phyloP scores from a whole-genome alignment of 2,888 invertebrate genomes.

The Seira sanloemensis region DNA sequence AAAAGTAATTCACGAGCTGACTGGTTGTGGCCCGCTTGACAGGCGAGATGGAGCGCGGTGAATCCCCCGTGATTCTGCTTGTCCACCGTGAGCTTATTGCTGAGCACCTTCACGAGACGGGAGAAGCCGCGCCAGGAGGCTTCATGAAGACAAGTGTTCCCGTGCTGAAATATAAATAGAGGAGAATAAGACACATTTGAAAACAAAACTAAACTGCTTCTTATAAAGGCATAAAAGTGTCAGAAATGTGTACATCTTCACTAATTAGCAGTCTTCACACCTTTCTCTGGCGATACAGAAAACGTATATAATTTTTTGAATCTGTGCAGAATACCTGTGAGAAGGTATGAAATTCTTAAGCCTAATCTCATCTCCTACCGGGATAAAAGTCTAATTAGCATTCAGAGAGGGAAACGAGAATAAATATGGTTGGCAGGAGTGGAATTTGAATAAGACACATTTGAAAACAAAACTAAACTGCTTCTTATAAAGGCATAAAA shows the following conservation, averaged over 20 bases:
- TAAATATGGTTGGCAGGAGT: neutral
- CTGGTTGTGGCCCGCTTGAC: slow-evolving; percentile 98
- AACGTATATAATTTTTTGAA: too few species aligned
- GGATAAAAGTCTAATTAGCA: neutral
- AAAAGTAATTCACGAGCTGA: slow-evolving; percentile 91
- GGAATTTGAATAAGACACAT: too few species aligned
- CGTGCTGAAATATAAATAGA: slow-evolving; percentile 83
- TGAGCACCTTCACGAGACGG: slow-evolving; percentile 85
- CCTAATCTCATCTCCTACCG: neutral
- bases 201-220: too few species aligned
- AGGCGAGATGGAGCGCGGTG: slow-evolving; percentile 94
- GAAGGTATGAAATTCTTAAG: too few species aligned
- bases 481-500: too few species aligned
- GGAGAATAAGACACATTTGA: too few species aligned
- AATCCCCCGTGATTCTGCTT: slow-evolving; percentile 90
- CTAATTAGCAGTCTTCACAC: slow-evolving; percentile 56
- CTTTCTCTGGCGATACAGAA: too few species aligned
- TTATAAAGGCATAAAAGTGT: slow-evolving; percentile 48
- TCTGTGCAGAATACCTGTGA: too few species aligned
- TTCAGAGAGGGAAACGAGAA: neutral
- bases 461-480: too few species aligned
- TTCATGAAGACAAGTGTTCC: slow-evolving; percentile 95
- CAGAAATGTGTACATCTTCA: slow-evolving; percentile 34
- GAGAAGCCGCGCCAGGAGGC: slow-evolving; percentile 97
- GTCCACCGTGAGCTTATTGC: slow-evolving; percentile 82